Evolutionary conservation across 2,113 vertebrate species (phyloP).

Genomic region (Ptyas mucosa): DNA sequence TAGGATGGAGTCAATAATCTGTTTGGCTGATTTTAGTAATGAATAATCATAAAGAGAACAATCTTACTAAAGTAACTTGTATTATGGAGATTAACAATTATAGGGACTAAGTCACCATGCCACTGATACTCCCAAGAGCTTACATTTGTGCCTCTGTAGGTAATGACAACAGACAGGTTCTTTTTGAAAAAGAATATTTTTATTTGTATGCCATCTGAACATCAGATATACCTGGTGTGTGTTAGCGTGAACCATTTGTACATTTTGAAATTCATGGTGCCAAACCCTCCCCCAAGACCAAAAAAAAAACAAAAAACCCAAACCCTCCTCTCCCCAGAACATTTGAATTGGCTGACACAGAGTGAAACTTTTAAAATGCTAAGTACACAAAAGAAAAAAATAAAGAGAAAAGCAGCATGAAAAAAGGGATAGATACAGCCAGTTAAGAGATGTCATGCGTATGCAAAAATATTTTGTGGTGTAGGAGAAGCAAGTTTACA

Average conservation of each 20-base stretch:
- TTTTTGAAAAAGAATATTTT: slow-evolving; percentile 78
- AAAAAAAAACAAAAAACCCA: background rate
- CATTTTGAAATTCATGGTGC: slow-evolving; percentile 83
- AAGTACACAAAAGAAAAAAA: slow-evolving; percentile 10
- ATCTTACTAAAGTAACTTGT: background rate
- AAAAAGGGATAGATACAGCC: slow-evolving; percentile 36
- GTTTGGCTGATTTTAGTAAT: background rate
- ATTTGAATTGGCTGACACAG: slow-evolving; percentile 70
- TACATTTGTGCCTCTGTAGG: background rate
- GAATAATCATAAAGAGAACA: background rate
- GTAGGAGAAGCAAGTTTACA: slow-evolving; percentile 76
- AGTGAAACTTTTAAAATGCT: slow-evolving; percentile 38
- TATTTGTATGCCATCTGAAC: slow-evolving; percentile 91
- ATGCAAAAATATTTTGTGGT: slow-evolving; percentile 68
- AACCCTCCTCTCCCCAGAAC: slow-evolving; percentile 56
- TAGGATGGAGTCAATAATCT: background rate
- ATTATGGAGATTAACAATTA: background rate
- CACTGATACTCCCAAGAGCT: background rate
- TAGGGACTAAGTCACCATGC: background rate
- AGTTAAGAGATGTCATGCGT: slow-evolving; percentile 50
- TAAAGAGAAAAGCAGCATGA: slow-evolving; percentile 44
- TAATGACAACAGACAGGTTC: slow-evolving; percentile 61
- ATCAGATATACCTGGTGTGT: slow-evolving; percentile 89
- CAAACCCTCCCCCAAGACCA: slow-evolving; percentile 64
- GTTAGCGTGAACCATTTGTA: slow-evolving; percentile 87